A percentile compares a stretch with the other conserved stretches of the same genome.
Conservation (phyloP, 2,797 vertebrate genomes). For the Semotilus atromaculatus region DNA sequence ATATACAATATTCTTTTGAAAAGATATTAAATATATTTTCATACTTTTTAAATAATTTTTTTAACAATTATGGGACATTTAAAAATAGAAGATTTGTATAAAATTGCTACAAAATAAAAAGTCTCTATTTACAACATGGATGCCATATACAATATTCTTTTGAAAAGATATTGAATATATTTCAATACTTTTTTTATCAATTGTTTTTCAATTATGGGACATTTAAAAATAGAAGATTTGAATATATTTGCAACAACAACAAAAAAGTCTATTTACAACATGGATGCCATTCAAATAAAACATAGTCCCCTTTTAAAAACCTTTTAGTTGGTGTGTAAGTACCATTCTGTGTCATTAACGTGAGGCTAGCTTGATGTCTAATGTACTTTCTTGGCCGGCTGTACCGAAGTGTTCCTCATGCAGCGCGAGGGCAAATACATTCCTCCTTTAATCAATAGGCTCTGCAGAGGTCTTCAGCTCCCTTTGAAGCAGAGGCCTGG, state of each 20-base stretch:
- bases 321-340: neutral
- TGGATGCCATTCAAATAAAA: neutral
- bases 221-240: neutral
- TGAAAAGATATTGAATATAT: neutral
- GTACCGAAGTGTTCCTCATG: slow-evolving; percentile 57
- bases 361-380: neutral
- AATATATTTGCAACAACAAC: neutral
- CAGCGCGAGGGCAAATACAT: slow-evolving; percentile 66
- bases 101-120: too few species aligned
- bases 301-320: neutral
- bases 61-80: too few species aligned
- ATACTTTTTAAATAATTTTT: too few species aligned
- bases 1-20: too few species aligned
- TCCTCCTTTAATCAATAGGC: slow-evolving; percentile 76
- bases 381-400: slow-evolving; percentile 14
- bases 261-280: neutral
- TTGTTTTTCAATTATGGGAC: too few species aligned
- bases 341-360: neutral
- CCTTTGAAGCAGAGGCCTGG: slow-evolving; percentile 73
- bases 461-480: slow-evolving; percentile 75
- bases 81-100: too few species aligned
- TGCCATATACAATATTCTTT: too few species aligned
- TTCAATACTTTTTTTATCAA: neutral
- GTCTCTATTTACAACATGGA: too few species aligned
- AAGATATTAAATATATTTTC: too few species aligned